Conservation (phyloP, 2,113 vertebrate genomes). For the Nymphicus hollandicus region DNA sequence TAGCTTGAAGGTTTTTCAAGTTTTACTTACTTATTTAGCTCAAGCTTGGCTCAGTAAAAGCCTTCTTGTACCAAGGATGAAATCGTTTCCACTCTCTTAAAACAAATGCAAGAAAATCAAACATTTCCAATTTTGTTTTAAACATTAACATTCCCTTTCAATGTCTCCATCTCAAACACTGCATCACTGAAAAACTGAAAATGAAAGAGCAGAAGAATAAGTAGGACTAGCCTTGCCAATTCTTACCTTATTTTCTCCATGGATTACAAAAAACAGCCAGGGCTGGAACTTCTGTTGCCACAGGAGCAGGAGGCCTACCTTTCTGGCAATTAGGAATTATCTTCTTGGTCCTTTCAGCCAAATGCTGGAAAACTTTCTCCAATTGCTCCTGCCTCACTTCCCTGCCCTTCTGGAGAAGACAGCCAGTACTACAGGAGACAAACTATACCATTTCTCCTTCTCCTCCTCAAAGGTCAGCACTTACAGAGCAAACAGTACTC, state of each 20-base stretch:
- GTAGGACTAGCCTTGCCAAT: background rate
- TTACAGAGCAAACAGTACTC: background rate
- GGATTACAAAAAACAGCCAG: background rate
- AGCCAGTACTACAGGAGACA: background rate
- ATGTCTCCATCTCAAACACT: background rate
- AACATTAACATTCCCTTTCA: background rate
- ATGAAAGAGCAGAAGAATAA: background rate
- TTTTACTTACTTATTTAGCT: slow-evolving; percentile 6
- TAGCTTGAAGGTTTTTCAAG: no score
- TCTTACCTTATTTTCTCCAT: background rate
- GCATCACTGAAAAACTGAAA: background rate
- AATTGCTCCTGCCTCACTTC: background rate
- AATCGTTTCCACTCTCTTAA: background rate
- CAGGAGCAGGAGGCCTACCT: background rate
- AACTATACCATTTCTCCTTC: background rate
- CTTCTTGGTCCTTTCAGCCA: background rate
- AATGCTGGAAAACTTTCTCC: background rate
- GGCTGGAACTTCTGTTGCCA: background rate
- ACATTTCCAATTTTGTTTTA: background rate
- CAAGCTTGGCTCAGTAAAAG: slow-evolving; percentile 13
- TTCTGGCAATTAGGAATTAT: background rate
- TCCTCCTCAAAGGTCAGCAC: background rate
- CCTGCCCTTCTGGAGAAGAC: background rate
- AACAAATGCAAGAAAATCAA: background rate
- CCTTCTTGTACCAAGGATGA: background rate